phyloP scores from a whole-genome alignment of 2,797 vertebrate species.

The Scyliorhinus canicula region DNA sequence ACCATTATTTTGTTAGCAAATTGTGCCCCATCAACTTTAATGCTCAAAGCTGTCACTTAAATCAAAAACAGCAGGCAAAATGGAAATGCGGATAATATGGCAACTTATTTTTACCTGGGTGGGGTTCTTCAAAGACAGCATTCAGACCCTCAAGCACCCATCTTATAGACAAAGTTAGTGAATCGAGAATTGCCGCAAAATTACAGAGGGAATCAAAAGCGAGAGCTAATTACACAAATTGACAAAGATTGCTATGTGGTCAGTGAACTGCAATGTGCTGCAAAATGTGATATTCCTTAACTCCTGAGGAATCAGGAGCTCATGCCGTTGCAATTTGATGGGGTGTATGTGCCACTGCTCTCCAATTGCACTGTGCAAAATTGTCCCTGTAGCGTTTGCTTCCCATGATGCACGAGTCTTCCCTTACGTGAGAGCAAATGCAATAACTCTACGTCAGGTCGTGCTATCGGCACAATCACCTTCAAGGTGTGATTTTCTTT shows the following conservation, averaged over 20 bases:
- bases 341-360: neutral
- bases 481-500: conserved; percentile 24
- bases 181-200: neutral
- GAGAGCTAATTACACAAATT: neutral
- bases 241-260: neutral
- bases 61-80: neutral
- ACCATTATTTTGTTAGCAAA: neutral
- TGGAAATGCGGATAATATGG: neutral
- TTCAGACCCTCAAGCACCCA: neutral
- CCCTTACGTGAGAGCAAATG: conserved; percentile 25
- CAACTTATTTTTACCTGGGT: neutral
- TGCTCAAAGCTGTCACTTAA: neutral
- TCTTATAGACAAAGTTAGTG: neutral
- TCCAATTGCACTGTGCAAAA: neutral
- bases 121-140: neutral
- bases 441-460: conserved; percentile 3
- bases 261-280: neutral
- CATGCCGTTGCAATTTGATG: neutral
- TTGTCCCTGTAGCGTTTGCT: too few relatives aligned
- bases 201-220: neutral
- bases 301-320: neutral
- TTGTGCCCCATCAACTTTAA: neutral
- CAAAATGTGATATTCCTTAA: neutral
- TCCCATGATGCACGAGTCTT: neutral
- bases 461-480: conserved; percentile 27